These are phyloP conservation scores for Cremastinae sp. DNA, from an alignment of 2,888 invertebrate genomes.

Conservation along the genomic window DNA sequence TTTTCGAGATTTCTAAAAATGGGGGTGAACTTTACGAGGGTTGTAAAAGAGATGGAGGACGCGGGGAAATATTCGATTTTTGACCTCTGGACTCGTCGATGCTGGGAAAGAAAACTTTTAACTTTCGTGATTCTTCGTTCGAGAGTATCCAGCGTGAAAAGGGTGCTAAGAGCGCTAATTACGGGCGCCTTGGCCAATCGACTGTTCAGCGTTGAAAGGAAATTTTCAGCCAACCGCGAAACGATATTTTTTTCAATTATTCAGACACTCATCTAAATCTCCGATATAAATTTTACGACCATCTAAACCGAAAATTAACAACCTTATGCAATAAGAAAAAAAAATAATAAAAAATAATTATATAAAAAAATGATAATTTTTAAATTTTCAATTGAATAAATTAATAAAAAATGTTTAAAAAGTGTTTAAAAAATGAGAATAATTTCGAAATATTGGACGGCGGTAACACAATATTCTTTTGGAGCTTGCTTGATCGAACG, in stretches of 20 bases:
- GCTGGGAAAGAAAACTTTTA: conserved; percentile 4
- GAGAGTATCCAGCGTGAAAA: conserved; percentile 32
- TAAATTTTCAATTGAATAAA: too few relatives aligned
- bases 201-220: conserved; percentile 5
- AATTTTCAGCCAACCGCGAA: conserved; percentile 5
- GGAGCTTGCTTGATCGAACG: conserved; percentile 23
- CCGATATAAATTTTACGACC: conserved; percentile 6
- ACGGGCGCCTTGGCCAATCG: conserved; percentile 27
- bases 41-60: conserved; percentile 6
- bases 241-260: conserved; percentile 2
- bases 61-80: background rate
- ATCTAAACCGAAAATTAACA: too few relatives aligned
- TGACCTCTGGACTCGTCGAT: background rate
- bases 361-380: too few relatives aligned
- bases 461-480: conserved; percentile 54
- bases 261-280: background rate
- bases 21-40: background rate
- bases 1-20: conserved; percentile 4
- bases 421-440: conserved; percentile 14
- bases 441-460: conserved; percentile 29
- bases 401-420: conserved; percentile 1
- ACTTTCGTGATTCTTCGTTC: conserved; percentile 24
- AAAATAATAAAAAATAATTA: too few relatives aligned
- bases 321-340: background rate
- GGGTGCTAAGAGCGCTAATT: conserved; percentile 57